Evolutionary conservation across 2,888 invertebrate species (phyloP), one percentile per base, ranked within the genome.

Genomic region (Notodonta ziczac): DNA sequence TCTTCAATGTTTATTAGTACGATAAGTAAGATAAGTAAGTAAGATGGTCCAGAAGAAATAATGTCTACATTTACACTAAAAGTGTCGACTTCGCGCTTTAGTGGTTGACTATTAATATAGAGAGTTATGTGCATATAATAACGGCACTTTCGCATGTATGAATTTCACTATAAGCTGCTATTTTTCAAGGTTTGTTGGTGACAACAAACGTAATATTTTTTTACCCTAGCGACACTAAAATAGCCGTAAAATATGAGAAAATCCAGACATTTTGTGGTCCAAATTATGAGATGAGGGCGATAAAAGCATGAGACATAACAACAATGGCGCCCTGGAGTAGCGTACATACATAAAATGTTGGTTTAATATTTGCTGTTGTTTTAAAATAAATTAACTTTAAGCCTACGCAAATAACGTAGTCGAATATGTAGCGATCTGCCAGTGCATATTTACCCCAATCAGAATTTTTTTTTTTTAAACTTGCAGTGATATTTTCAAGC

Each of bases 141-240:
- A 50, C 4, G 5, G 5, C 9, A 13, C 42, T 44, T 53, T 44
- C 24, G 16, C 50, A 71, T 70, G 66, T 66, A 71, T 68, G 55
- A 60, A 16, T 10, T 51, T 55, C 59, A 50, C 48, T 62, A 52
- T 57, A 44, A 65, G 46, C 52, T 57, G 59, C 61, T 60, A 66
- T 66, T 69, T 69, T 69, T 74, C 63, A 66, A 66, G 64, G 66
- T 72, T 67, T 69, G 73, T 65, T 65, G 69, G 65, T 73, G 72
- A 69, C 74, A 73, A 61, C 67, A 69, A 72, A 69, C 67, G 69
- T 70, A 62, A 74, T 72, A 74, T 69, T 72, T 72, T n/a, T 73
- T 69, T 69, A 73, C 74, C 58, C 57, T 40, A 58, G 62, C 67
- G 32, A 51, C 16, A 39, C 54, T 54, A 73, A 69, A 74, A 74